A percentile compares a stretch with the other conserved stretches of the same genome.
Evolutionary conservation across 2,888 invertebrate species (phyloP).

Genomic region (Apodemia zela): DNA sequence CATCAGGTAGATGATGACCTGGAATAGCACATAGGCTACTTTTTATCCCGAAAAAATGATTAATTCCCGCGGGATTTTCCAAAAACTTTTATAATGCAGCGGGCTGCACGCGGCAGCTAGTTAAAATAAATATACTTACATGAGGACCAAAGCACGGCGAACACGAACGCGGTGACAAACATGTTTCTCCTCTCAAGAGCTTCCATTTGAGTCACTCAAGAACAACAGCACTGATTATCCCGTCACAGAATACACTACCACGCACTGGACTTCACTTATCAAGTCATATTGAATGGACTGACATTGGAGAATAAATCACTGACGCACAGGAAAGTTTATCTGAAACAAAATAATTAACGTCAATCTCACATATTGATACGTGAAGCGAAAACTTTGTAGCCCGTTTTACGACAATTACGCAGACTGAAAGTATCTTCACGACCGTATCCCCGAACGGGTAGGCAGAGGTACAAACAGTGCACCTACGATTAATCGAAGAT

Average conservation of each 20-base stretch:
- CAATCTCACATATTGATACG: not conserved
- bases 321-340: conserved; percentile 21
- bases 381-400: too few species aligned
- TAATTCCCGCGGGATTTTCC: too few species aligned
- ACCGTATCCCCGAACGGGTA: too few species aligned
- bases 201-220: conserved; percentile 55
- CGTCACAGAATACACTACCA: conserved; percentile 24
- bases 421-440: too few species aligned
- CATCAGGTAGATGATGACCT: too few species aligned
- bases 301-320: conserved; percentile 9
- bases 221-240: conserved; percentile 20
- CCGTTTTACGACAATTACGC: too few species aligned
- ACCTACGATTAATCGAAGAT: too few species aligned
- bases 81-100: too few species aligned
- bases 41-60: too few species aligned
- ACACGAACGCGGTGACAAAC: conserved; percentile 46
- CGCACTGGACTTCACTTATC: conserved; percentile 28
- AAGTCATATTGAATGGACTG: conserved; percentile 31
- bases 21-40: too few species aligned
- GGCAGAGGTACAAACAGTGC: too few species aligned
- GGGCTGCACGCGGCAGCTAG: too few species aligned
- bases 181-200: conserved; percentile 64
- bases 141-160: conserved; percentile 59
- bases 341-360: conserved; percentile 31
- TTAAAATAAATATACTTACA: conserved; percentile 43